phyloP scores from a whole-genome alignment of 2,797 vertebrate species.

The Arctocebus calabarensis region DNA sequence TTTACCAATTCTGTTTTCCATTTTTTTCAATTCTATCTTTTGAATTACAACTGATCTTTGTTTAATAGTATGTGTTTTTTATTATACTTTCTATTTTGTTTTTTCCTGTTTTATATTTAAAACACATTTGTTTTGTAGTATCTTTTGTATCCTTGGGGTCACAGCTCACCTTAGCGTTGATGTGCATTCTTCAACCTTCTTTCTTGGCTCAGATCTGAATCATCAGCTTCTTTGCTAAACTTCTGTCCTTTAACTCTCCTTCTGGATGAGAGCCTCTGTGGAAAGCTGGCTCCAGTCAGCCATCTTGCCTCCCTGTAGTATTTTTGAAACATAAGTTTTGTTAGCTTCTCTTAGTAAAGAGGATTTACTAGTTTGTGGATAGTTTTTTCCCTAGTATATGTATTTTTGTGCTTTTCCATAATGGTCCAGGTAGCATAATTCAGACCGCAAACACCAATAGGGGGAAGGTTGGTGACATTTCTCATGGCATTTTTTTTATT shows the following conservation, averaged over 20 bases:
- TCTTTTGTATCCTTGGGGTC: background rate
- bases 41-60: background rate
- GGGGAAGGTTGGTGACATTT: background rate
- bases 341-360: background rate
- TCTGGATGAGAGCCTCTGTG: no score
- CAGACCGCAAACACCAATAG: background rate
- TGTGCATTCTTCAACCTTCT: no score
- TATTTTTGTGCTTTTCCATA: background rate
- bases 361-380: background rate
- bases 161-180: no score
- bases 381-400: background rate
- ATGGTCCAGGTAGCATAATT: background rate
- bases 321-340: slow-evolving; percentile 2
- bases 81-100: background rate
- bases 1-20: slow-evolving; percentile 15
- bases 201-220: no score
- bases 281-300: no score
- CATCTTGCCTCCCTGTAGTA: background rate
- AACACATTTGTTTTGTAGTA: background rate
- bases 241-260: no score
- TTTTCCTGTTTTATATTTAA: slow-evolving; percentile 21
- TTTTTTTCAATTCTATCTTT: slow-evolving; percentile 29
- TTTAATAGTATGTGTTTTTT: background rate
- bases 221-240: no score
- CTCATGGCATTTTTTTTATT: background rate